phyloP scores from a whole-genome alignment of 2,797 vertebrate species.

The Protonibea diacanthus region DNA sequence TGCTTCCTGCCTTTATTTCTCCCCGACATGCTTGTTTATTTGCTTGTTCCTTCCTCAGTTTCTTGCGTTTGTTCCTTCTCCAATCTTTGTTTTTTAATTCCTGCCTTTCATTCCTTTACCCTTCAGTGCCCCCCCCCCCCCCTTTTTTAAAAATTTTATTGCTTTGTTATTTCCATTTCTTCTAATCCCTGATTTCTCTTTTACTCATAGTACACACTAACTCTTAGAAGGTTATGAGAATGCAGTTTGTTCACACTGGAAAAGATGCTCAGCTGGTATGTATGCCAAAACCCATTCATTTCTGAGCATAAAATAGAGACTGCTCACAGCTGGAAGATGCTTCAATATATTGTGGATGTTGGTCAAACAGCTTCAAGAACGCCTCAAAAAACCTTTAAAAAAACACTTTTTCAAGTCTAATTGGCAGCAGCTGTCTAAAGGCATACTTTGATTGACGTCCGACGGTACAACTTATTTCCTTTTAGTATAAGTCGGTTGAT shows the following conservation, averaged over 20 bases:
- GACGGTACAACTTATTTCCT: not conserved
- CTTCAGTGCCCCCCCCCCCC: not conserved
- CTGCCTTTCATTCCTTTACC: not conserved
- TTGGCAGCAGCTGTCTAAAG: not conserved
- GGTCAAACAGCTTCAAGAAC: not conserved
- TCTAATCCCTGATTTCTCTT: not conserved
- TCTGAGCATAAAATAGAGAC: not conserved
- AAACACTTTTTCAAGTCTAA: not conserved
- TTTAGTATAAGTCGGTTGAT: not conserved
- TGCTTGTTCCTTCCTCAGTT: not conserved
- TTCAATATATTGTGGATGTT: not conserved
- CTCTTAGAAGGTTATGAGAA: not conserved
- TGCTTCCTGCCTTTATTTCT: not conserved
- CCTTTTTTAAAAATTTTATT: not conserved
- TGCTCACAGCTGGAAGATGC: not conserved
- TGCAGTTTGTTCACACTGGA: not conserved
- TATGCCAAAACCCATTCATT: not conserved
- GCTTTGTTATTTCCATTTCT: not conserved
- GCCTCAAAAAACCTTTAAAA: not conserved
- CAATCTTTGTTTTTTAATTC: not conserved
- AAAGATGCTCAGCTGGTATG: not conserved
- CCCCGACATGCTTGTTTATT: not conserved
- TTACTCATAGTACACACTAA: not conserved
- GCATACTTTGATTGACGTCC: not conserved
- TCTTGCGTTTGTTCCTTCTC: not conserved